Percentiles rank a stretch among this genome's conserved stretches.
phyloP scores from a whole-genome alignment of 2,888 invertebrate species.

The Drosophila anomelani region DNA sequence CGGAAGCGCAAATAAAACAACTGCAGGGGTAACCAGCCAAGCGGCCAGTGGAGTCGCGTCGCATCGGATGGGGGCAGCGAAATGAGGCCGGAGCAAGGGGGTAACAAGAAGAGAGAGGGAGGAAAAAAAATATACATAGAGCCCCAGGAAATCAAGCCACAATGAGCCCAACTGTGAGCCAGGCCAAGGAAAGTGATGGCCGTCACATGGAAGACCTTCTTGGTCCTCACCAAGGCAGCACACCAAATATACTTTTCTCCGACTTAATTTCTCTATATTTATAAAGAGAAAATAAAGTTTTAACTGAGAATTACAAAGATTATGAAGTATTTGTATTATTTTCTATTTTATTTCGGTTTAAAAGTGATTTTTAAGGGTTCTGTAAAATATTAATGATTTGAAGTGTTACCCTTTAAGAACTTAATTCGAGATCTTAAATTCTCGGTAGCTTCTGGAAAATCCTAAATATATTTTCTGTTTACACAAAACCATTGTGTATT shows the following conservation, averaged over 20 bases:
- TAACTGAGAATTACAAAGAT: background rate
- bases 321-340: background rate
- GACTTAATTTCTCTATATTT: background rate
- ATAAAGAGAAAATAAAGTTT: background rate
- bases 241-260: background rate
- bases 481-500: background rate
- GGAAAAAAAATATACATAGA: background rate
- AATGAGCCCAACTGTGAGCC: conserved; percentile 11
- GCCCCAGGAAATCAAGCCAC: conserved; percentile 21
- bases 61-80: background rate
- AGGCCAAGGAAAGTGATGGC: conserved; percentile 9
- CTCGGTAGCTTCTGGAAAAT: too few species aligned
- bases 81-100: conserved; percentile 12
- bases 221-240: background rate
- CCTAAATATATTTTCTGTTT: background rate
- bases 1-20: conserved; percentile 75
- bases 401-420: background rate
- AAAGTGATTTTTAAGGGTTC: background rate
- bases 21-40: conserved; percentile 58
- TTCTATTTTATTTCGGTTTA: background rate
- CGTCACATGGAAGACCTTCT: conserved; percentile 10
- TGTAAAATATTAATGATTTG: background rate
- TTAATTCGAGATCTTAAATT: background rate
- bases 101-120: background rate
- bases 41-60: conserved; percentile 34